Conservation (phyloP, 2,888 invertebrate genomes). For the Chesias legatella region DNA sequence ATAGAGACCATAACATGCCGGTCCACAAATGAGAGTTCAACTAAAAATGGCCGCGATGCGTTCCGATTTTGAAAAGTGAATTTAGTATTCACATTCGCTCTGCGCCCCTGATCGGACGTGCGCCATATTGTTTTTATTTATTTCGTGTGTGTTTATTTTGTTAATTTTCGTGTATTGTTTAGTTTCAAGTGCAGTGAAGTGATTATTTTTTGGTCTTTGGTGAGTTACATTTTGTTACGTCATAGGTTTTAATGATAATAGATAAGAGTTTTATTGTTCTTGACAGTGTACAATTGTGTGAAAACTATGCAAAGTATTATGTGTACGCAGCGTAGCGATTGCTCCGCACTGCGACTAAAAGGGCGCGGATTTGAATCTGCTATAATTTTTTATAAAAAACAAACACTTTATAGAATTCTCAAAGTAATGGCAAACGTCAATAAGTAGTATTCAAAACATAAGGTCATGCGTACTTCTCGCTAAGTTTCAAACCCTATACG, state of each 20-base stretch:
- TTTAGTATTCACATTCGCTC: conserved; percentile 67
- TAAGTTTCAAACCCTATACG: too few relatives aligned
- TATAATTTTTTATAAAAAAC: too few relatives aligned
- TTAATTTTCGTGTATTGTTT: conserved; percentile 13
- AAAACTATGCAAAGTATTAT: too few relatives aligned
- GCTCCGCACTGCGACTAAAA: too few relatives aligned
- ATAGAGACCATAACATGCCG: neutral
- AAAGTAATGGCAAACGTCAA: too few relatives aligned
- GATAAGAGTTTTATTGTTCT: conserved; percentile 1
- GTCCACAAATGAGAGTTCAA: conserved; percentile 34
- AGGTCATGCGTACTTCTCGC: too few relatives aligned
- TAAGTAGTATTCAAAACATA: too few relatives aligned
- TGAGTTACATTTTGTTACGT: conserved; percentile 5
- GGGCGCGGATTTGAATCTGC: too few relatives aligned
- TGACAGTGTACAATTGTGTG: neutral
- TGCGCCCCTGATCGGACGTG: conserved; percentile 42
- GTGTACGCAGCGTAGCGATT: too few relatives aligned
- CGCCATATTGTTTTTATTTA: conserved; percentile 49
- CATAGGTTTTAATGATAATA: neutral
- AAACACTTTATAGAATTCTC: too few relatives aligned
- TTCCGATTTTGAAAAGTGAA: conserved; percentile 67
- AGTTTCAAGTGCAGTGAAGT: conserved; percentile 11
- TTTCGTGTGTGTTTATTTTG: conserved; percentile 28
- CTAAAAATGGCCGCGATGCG: conserved; percentile 37
- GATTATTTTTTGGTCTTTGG: conserved; percentile 13